These are phyloP conservation scores for Wasmannia auropunctata DNA, from an alignment of 1,140 invertebrate species.

Conservation along the genomic window DNA sequence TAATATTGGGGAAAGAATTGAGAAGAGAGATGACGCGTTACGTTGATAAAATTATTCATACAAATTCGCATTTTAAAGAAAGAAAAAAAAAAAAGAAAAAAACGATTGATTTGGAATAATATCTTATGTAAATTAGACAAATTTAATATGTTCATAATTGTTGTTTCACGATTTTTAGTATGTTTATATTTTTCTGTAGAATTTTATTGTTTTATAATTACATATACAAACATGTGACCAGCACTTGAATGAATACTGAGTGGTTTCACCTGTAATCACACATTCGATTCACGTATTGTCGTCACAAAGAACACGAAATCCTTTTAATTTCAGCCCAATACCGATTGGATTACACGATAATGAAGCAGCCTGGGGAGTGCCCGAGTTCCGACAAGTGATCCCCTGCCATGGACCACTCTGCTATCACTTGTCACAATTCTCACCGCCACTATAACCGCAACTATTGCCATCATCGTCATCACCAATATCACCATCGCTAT, in stretches of 20 bases:
- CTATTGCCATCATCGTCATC: constrained; percentile 71
- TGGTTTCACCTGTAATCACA: neutral
- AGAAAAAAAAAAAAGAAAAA: neutral
- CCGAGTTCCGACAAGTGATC: constrained; percentile 85
- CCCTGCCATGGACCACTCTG: constrained; percentile 78
- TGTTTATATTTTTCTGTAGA: neutral
- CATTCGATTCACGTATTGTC: neutral
- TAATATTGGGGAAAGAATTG: neutral
- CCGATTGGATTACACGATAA: constrained; percentile 83
- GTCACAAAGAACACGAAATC: constrained; percentile 9
- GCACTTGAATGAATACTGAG: neutral
- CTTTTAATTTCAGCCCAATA: constrained; percentile 83
- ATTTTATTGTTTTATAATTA: neutral
- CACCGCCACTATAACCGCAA: constrained; percentile 72
- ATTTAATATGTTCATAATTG: neutral
- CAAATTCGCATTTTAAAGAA: neutral
- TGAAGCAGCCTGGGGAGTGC: constrained; percentile 84
- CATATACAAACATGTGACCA: neutral
- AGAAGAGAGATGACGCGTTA: neutral
- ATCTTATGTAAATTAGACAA: neutral
- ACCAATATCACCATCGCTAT: constrained; percentile 40
- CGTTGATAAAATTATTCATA: neutral
- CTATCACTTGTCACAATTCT: constrained; percentile 42
- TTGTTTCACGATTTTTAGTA: neutral
- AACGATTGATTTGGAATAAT: neutral